Evolutionary conservation across 2,888 invertebrate genomes (phyloP).

Genomic region (Psylliodes chrysocephalus): DNA sequence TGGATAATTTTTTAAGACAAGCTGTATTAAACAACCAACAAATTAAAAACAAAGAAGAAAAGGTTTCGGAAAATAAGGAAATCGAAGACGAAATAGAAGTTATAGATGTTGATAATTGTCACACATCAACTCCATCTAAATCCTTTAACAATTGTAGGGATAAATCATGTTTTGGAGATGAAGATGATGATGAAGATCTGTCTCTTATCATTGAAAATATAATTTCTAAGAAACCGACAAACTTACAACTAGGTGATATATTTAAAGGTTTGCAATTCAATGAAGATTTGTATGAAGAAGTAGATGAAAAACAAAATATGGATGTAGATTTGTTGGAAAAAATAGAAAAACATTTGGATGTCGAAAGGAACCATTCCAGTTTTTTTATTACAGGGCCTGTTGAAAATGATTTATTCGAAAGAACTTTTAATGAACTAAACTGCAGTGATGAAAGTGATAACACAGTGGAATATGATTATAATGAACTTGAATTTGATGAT

Average conservation of each 20-base stretch:
- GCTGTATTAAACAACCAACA: slow-evolving; percentile 50
- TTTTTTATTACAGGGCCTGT: slow-evolving; percentile 57
- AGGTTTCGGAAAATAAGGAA: background rate
- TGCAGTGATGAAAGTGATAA: slow-evolving; percentile 41
- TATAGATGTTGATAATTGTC: slow-evolving; percentile 15
- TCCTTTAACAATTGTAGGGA: slow-evolving; percentile 46
- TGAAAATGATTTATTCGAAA: slow-evolving; percentile 72
- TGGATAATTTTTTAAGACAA: slow-evolving; percentile 56
- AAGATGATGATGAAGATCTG: slow-evolving; percentile 63
- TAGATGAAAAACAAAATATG: too few relatives aligned
- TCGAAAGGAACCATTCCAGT: slow-evolving; percentile 46
- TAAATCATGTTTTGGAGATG: slow-evolving; percentile 60
- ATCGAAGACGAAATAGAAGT: slow-evolving; percentile 11
- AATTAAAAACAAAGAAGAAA: slow-evolving; percentile 46
- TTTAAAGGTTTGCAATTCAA: background rate
- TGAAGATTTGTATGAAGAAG: too few relatives aligned
- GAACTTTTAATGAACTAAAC: slow-evolving; percentile 62
- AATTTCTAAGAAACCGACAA: slow-evolving; percentile 54
- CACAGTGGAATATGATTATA: slow-evolving; percentile 41
- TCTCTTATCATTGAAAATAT: slow-evolving; percentile 69
- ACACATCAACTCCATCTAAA: slow-evolving; percentile 50
- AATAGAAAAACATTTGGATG: background rate
- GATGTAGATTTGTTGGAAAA: background rate
- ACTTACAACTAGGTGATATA: slow-evolving; percentile 41
- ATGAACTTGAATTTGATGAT: slow-evolving; percentile 27